Base-by-base conservation (phyloP, 2,797 vertebrate species). In the Chelon labrosus region DNA sequence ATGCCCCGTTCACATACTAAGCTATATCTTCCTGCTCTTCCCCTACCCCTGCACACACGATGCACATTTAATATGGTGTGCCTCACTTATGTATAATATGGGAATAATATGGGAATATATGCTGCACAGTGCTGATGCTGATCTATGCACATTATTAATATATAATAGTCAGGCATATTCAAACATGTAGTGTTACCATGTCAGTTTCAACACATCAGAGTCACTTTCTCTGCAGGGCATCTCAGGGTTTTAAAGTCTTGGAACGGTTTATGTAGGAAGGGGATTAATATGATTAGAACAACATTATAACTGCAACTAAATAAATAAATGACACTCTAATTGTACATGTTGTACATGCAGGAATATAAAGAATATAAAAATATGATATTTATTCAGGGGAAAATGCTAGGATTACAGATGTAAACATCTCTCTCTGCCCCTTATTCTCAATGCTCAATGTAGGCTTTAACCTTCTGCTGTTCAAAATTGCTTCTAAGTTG, bases 31-130 rank as follows among this genome's bases (percentile, higher is more conserved):
- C 52, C 51, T 20, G 19, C 5, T 35, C 19, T 75, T 27, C 25
- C 4, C 25, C 4, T 3, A 27, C 25, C 25, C 25, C 25, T 27
- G 4, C 25, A 4, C 35, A 66, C 20, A 47, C 46, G 47, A 65
- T 84, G 58, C 61, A 87, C 69, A 65, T 83, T 70, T 79, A 83
- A 82, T 86, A 70, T 67, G 77, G 19, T 14, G 16, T 17, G n/a
- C 38, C 54, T 44, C n/a, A 73, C 55, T 25, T 46, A 42, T 52
- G 55, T 6, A 50, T 63, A 68, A 54, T 64, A 51, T 20, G 22
- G 16, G 41, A 16, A 53, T 16, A 59, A 22, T 22, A 22, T 3
- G 25, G 25, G 25, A 27, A 27, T 27, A 27, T 27, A 27, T 27
- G 25, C 25, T 64, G 19, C 82, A 79, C 84, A 64, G 78, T 37